phyloP scores from a whole-genome alignment of 2,113 vertebrate genomes.

The Cyphomyrus discorhynchus region DNA sequence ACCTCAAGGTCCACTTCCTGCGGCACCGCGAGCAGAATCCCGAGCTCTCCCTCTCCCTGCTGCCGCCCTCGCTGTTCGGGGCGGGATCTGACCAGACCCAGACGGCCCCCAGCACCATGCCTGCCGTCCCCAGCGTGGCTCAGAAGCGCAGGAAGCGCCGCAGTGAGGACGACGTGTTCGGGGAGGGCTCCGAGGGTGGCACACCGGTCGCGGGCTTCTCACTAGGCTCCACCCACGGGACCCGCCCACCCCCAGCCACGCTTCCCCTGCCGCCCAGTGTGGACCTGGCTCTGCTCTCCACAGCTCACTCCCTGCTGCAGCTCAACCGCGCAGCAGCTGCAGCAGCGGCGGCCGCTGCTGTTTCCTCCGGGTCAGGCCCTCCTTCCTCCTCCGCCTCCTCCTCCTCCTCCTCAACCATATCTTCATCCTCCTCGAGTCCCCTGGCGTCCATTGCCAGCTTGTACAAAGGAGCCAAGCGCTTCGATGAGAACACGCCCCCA shows the following conservation, averaged over 20 bases:
- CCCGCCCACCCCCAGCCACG: conserved; percentile 55
- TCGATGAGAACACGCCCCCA: conserved; percentile 71
- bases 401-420: conserved; percentile 48
- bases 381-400: conserved; percentile 30
- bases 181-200: conserved; percentile 52
- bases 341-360: conserved; percentile 50
- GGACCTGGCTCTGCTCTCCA: conserved; percentile 67
- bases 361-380: conserved; percentile 32
- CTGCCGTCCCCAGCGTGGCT: conserved; percentile 50
- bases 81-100: conserved; percentile 42
- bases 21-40: conserved; percentile 84
- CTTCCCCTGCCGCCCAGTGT: conserved; percentile 64
- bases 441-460: conserved; percentile 53
- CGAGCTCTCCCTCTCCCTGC: conserved; percentile 79
- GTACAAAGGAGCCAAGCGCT: conserved; percentile 62
- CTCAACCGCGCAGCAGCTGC: conserved; percentile 62
- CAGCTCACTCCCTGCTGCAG: conserved; percentile 64
- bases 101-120: conserved; percentile 49
- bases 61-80: conserved; percentile 62
- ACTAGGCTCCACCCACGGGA: conserved; percentile 41
- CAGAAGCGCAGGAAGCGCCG: conserved; percentile 61
- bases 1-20: conserved; percentile 87
- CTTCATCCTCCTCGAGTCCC: conserved; percentile 60
- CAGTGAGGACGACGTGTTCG: conserved; percentile 60
- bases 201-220: conserved; percentile 57